phyloP scores from a whole-genome alignment of 2,797 vertebrate species.

The Acridotheres tristis region DNA sequence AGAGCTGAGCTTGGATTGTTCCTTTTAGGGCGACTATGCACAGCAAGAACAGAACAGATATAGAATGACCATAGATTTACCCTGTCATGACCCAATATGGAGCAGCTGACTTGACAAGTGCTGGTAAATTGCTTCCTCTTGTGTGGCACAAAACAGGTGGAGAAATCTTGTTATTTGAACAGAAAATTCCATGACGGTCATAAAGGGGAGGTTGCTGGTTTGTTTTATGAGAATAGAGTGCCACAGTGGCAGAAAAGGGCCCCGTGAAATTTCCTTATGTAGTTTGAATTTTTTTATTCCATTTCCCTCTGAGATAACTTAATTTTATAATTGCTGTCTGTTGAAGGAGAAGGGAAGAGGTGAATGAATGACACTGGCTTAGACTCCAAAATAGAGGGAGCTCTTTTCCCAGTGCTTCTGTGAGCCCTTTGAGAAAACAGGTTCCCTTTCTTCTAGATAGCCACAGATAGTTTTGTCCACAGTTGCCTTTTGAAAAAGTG shows the following conservation, averaged over 20 bases:
- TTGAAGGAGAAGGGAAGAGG: not conserved
- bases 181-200: not conserved
- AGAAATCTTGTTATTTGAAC: conserved; percentile 1
- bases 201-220: not conserved
- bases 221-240: not conserved
- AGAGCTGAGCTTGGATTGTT: not conserved
- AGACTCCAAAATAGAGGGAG: not conserved
- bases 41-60: not conserved
- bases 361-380: not conserved
- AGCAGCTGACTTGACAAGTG: conserved; percentile 12
- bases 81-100: not conserved
- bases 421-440: not conserved
- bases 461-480: not conserved
- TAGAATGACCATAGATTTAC: not conserved
- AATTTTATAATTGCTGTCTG: not conserved
- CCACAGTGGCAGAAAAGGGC: not conserved
- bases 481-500: not conserved
- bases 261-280: conserved; percentile 6
- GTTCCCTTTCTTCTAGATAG: not conserved
- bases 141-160: not conserved
- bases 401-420: not conserved
- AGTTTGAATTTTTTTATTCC: not conserved
- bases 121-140: conserved; percentile 21
- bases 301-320: not conserved
- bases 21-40: not conserved